Evolutionary conservation across 2,113 vertebrate species (phyloP).

Genomic region (Grallaria varia): DNA sequence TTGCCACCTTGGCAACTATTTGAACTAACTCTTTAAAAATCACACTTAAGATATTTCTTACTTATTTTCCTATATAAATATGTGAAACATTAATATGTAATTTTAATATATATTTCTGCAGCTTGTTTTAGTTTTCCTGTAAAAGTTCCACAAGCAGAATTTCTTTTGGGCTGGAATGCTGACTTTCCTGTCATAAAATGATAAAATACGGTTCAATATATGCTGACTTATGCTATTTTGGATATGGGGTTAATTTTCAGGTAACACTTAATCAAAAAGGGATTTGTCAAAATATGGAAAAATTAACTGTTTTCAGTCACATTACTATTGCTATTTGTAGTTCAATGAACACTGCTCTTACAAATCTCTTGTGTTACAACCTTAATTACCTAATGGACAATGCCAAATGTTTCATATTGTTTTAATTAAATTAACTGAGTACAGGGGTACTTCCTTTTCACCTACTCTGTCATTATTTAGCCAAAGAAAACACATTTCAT

Average conservation of each 20-base stretch:
- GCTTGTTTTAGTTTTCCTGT: background rate
- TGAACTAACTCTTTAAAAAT: background rate
- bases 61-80: background rate
- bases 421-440: slow-evolving; percentile 19
- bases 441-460: background rate
- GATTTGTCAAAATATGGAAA: background rate
- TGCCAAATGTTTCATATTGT: background rate
- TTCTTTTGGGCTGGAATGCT: background rate
- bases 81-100: background rate
- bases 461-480: background rate
- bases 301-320: background rate
- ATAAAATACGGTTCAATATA: background rate
- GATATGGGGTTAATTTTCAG: background rate
- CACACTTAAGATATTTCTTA: background rate
- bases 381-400: background rate
- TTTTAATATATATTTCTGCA: background rate
- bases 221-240: background rate
- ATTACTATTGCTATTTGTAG: background rate
- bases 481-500: background rate
- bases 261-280: background rate
- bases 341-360: background rate
- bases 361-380: background rate
- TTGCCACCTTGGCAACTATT: background rate
- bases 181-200: background rate
- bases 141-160: background rate